Percentiles rank a stretch among this genome's conserved stretches.
Evolutionary conservation across 1,140 invertebrate species (phyloP).

Genomic region (Steinernema feltiae): DNA sequence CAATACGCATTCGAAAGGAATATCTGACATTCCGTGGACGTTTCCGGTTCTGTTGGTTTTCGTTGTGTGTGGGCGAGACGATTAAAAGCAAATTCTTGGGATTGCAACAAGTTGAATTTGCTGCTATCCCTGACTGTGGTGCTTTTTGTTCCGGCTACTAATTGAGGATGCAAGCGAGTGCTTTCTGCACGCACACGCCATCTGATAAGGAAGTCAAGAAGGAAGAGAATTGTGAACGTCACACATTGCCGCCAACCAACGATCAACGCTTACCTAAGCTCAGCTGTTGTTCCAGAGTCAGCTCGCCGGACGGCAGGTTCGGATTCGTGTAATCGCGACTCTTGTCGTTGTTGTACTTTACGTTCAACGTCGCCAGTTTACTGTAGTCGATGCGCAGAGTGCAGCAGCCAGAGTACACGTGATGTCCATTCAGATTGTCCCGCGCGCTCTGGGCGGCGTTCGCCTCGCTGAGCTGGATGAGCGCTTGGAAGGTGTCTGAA

Average conservation of each 20-base stretch:
- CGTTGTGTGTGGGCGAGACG: too few species aligned
- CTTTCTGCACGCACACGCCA: too few species aligned
- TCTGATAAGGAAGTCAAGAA: too few species aligned
- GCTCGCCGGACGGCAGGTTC: constrained; percentile 84
- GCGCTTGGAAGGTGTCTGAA: constrained; percentile 94
- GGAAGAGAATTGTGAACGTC: too few species aligned
- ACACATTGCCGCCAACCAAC: too few species aligned
- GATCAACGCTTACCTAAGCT: neutral
- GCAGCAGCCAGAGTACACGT: constrained; percentile 98
- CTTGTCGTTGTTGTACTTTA: constrained; percentile 99
- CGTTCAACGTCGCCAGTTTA: constrained; percentile 91
- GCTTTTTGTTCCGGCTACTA: too few species aligned
- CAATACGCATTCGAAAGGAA: constrained; percentile 4
- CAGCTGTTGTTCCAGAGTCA: constrained; percentile 62
- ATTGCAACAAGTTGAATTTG: too few species aligned
- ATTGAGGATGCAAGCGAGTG: too few species aligned
- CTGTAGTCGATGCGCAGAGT: constrained; percentile 98
- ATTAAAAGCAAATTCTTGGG: too few species aligned
- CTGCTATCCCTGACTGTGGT: too few species aligned
- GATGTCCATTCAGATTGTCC: constrained; percentile 85
- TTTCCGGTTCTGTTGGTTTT: too few species aligned
- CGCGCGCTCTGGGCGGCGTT: constrained; percentile 90
- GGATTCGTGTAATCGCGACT: constrained; percentile 97
- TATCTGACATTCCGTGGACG: too few species aligned
- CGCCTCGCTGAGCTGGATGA: constrained; percentile 95